These are phyloP conservation scores for Coryphaenoides rupestris DNA, from an alignment of 2,113 vertebrate genomes.

Conservation along the genomic window DNA sequence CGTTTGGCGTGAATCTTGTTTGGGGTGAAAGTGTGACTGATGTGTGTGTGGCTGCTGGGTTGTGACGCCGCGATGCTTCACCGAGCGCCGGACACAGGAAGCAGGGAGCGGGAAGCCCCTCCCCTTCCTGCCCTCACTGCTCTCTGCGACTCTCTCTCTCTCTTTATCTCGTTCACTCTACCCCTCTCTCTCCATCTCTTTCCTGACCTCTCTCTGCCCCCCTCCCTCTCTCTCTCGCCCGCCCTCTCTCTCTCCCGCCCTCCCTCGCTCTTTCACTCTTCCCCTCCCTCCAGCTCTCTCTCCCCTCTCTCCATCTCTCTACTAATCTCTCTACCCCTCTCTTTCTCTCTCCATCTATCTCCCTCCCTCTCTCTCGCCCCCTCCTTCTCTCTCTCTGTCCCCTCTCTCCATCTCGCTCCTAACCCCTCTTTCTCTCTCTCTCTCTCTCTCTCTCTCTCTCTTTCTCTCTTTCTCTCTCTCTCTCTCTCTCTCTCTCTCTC, in stretches of 20 bases:
- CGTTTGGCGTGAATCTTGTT: conserved; percentile 45
- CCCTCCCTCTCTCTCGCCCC: too few species aligned
- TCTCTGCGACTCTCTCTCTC: not conserved
- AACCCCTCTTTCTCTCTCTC: not conserved
- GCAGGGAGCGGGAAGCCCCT: too few species aligned
- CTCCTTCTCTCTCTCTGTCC: too few species aligned
- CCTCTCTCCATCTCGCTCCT: too few species aligned
- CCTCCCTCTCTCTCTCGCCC: not conserved
- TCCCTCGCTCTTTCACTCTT: too few species aligned
- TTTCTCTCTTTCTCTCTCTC: too few species aligned
- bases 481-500: not conserved
- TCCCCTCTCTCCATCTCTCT: too few species aligned
- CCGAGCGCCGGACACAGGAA: conserved; percentile 30
- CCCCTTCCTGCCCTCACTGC: too few species aligned
- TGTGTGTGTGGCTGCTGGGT: not conserved
- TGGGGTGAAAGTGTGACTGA: conserved; percentile 13
- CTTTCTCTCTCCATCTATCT: too few species aligned
- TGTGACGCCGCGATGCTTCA: not conserved
- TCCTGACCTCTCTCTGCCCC: not conserved
- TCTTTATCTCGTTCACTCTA: not conserved
- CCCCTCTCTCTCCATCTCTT: conserved; percentile 1
- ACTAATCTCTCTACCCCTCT: too few species aligned
- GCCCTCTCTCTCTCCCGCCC: too few species aligned
- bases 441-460: not conserved
- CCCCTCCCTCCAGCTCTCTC: too few species aligned